Evolutionary conservation across 2,797 vertebrate species (phyloP), one percentile per base, ranked within the genome.

Genomic region (Spatula clypeata): DNA sequence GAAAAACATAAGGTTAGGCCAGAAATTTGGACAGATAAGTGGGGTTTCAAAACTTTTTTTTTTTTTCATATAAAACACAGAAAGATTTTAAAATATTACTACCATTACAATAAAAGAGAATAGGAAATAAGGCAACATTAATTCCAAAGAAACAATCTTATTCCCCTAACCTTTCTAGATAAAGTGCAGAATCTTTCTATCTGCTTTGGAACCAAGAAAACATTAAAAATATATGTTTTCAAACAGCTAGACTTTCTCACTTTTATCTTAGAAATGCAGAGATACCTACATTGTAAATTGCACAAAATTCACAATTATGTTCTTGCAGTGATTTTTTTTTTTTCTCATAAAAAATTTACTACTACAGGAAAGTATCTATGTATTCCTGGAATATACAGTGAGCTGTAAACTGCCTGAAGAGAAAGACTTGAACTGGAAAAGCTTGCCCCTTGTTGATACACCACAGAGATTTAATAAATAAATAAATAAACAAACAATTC

Each of bases 141-240:
- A 49, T 81, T 87, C 32, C 89, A 24, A 38, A 53, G 58, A 57
- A 87, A 65, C 4, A 31, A 20, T 12, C 15, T 44, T 71, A 75
- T 27, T 79, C 13, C 32, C 20, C 53, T 32, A 81, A 8, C 11
- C 6, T 91, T 93, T 86, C 49, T 47, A 67, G 54, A 84, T 40
- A 27, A 84, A 75, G 6, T 3, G 18, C 20, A 83, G 42, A 92
- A 60, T 71, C 44, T 65, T 71, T 77, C 74, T 79, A 21, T 26
- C 74, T 81, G 32, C 65, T 88, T 92, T 27, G 69, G 45, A n/a
- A 89, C 69, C 64, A 93, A 65, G 20, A 87, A 83, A 89, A 76
- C 44, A 89, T 96, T 76, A 83, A 94, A 96, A 91, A 92, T 72
- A 77, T 77, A 93, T 93, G 66, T 87, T 90, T 93, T 74, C 77